phyloP scores from a whole-genome alignment of 2,888 invertebrate genomes.

The Synergus laeviventris region DNA sequence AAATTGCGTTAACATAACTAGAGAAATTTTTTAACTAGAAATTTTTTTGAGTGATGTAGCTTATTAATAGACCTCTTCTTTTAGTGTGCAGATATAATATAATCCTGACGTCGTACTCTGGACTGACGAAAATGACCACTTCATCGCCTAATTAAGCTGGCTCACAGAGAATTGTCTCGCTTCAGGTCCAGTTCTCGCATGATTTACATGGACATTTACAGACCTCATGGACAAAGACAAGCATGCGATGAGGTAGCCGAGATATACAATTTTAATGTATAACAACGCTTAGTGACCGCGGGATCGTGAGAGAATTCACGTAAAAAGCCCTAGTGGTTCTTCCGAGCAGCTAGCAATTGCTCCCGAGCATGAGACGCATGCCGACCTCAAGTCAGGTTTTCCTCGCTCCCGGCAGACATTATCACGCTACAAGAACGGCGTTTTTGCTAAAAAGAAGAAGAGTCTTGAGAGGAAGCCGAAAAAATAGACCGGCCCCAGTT shows the following conservation, averaged over 20 bases:
- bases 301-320: slow-evolving; percentile 69
- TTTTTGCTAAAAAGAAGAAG: slow-evolving; percentile 24
- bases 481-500: slow-evolving; percentile 10
- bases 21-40: too few species aligned
- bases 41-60: too few species aligned
- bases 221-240: slow-evolving; percentile 62
- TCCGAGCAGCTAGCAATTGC: slow-evolving; percentile 40
- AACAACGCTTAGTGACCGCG: slow-evolving; percentile 61
- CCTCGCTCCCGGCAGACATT: slow-evolving; percentile 35
- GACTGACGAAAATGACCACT: slow-evolving; percentile 58
- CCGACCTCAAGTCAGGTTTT: slow-evolving; percentile 44
- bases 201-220: slow-evolving; percentile 66
- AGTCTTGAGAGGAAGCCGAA: neutral
- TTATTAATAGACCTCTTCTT: neutral
- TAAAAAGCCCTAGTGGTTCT: slow-evolving; percentile 48
- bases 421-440: slow-evolving; percentile 29
- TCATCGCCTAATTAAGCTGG: slow-evolving; percentile 63
- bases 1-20: too few species aligned
- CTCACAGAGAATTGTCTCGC: slow-evolving; percentile 53
- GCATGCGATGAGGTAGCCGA: slow-evolving; percentile 68
- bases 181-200: slow-evolving; percentile 58
- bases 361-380: slow-evolving; percentile 40
- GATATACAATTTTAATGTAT: slow-evolving; percentile 68
- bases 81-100: neutral
- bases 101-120: neutral